These are phyloP conservation scores for Andrena trimmerana DNA, from an alignment of 2,888 invertebrate genomes.

Conservation along the genomic window DNA sequence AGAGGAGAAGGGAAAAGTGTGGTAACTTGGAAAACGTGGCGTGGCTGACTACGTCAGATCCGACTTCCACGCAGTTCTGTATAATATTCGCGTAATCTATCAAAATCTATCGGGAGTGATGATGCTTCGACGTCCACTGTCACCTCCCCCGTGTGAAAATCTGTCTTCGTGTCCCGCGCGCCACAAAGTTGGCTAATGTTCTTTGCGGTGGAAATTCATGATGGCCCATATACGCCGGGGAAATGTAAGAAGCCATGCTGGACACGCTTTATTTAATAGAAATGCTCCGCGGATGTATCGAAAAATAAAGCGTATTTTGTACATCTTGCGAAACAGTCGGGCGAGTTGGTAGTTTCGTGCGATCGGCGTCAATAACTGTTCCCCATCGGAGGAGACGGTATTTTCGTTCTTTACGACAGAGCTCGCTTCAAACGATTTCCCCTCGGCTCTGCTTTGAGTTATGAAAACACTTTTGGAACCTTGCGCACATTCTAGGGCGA, in stretches of 20 bases:
- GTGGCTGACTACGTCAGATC: conserved; percentile 18
- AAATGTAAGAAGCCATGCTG: neutral
- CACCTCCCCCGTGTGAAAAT: conserved; percentile 14
- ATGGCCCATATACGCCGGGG: neutral
- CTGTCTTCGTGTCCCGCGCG: conserved; percentile 9
- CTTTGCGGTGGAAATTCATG: neutral
- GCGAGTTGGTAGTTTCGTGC: conserved; percentile 13
- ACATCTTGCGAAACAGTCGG: neutral
- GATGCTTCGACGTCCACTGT: conserved; percentile 7
- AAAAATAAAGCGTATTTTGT: neutral
- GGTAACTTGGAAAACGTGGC: conserved; percentile 15
- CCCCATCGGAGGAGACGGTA: conserved; percentile 2
- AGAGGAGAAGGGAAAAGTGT: neutral
- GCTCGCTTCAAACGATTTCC: conserved; percentile 33
- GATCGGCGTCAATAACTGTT: conserved; percentile 16
- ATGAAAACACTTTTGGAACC: conserved; percentile 46
- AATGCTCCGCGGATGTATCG: neutral
- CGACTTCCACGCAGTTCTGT: conserved; percentile 15
- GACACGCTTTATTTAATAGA: neutral
- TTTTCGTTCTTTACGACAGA: conserved; percentile 16
- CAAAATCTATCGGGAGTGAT: conserved; percentile 25
- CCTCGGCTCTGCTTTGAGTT: conserved; percentile 20
- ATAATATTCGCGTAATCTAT: conserved; percentile 37
- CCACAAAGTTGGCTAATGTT: conserved; percentile 10
- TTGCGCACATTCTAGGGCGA: neutral